Evolutionary conservation across 30 jellyfish, hydroid and myxozoan genomes (phyloP), one percentile per base, ranked within the genome.

Genomic region (Chrysaora quinquecirrha): DNA sequence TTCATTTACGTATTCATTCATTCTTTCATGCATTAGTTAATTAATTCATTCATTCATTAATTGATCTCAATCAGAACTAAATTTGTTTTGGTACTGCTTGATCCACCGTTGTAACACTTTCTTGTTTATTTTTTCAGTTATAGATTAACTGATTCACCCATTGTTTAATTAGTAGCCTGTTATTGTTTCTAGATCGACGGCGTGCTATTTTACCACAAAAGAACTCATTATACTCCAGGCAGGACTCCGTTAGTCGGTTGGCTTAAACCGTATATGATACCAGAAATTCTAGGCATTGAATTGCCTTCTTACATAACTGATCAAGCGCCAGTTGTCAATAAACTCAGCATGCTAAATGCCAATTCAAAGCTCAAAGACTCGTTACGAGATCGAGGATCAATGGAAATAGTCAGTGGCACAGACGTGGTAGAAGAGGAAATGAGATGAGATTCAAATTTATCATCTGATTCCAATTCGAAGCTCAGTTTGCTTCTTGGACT

Each of bases 231-330:
- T 64, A 61, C 86, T 6, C 98, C 98, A 29, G 98, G 97, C 30
- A 64, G 98, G 68, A 93, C 96, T 3, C 98, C 98, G 14, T 64
- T 93, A 29, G 98, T 93, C 19, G 98, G 97, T 30, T 93, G 98
- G 98, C 66, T 93, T 52, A 93, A 93, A 67, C 93, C 98, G 12
- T 87, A 62, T 58, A 93, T 93, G 98, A 62, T 93, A 0, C 98
- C 95, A 19, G 78, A 75, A 18, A 77, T 93, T 7, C 83, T 93
- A 2, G 90, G 87, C 30, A 82, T 93, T 19, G 47, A 67, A 2
- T 30, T 87, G 60, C 98, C 98, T 23, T 52, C 58, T 0, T 28
- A 34, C n/a, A 58, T 72, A 3, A 73, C 82, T 0, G 95, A 86
- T 30, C 24, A 71, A 65, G 73, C 64, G 9, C 93, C 95, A 2